phyloP scores from a whole-genome alignment of 37 sponge, comb jelly and placozoan genomes.

The Theonella swinhoei region DNA sequence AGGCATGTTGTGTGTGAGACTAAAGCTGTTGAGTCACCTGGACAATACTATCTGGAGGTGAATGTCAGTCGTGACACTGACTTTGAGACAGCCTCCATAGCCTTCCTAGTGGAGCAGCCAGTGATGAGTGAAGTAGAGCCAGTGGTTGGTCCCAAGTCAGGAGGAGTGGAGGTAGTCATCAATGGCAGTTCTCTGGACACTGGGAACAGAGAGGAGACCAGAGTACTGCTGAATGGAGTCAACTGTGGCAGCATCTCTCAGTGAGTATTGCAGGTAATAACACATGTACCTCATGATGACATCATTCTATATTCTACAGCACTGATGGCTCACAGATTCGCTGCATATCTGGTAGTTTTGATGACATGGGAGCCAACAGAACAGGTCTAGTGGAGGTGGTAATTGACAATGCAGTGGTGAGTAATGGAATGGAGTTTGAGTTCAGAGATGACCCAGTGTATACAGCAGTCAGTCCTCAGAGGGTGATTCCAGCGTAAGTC shows the following conservation, averaged over 20 bases:
- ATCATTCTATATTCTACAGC: background rate
- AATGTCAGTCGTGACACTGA: background rate
- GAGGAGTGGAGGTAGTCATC: slow-evolving; percentile 66
- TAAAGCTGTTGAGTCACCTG: background rate
- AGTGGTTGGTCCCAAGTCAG: slow-evolving; percentile 74
- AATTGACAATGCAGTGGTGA: slow-evolving; percentile 21
- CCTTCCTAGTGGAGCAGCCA: slow-evolving; percentile 19
- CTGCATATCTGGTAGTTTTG: background rate
- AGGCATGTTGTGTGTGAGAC: slow-evolving; percentile 36
- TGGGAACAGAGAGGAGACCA: slow-evolving; percentile 51
- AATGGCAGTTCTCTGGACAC: slow-evolving; percentile 60
- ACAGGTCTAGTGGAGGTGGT: slow-evolving; percentile 10
- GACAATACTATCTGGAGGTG: background rate
- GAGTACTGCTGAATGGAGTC: slow-evolving; percentile 35
- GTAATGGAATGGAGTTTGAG: slow-evolving; percentile 20
- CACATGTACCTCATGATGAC: background rate
- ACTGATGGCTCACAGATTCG: background rate
- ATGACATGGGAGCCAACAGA: background rate
- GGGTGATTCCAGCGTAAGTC: background rate
- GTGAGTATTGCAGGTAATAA: slow-evolving; percentile 19
- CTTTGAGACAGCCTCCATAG: background rate
- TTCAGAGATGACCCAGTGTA: slow-evolving; percentile 44
- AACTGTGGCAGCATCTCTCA: too few relatives aligned
- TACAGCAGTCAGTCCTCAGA: background rate
- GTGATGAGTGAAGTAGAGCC: slow-evolving; percentile 51